Percentiles rank a stretch among this genome's conserved stretches.
These are phyloP conservation scores for Eledona agricola DNA, from an alignment of 2,888 invertebrate species.

Conservation along the genomic window DNA sequence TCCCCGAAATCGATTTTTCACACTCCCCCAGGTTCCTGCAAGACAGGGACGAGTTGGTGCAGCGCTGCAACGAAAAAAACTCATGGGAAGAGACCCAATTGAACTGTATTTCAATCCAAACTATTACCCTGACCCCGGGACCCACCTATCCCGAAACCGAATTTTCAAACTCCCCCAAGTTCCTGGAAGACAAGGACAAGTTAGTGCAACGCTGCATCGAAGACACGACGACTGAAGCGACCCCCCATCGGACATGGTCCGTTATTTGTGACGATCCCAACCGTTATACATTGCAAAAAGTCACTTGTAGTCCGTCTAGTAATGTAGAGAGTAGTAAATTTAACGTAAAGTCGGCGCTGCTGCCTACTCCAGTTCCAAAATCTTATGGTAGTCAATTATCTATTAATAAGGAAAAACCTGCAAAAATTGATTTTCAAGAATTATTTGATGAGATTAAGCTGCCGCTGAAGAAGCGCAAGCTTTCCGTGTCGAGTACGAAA, in stretches of 20 bases:
- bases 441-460: slow-evolving; percentile 49
- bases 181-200: slow-evolving; percentile 22
- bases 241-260: slow-evolving; percentile 1
- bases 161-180: slow-evolving; percentile 36
- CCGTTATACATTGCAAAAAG: slow-evolving; percentile 26
- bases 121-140: too few species aligned
- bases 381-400: slow-evolving; percentile 45
- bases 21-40: not conserved
- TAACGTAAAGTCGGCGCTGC: slow-evolving; percentile 14
- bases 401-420: slow-evolving; percentile 42
- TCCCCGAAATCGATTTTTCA: too few species aligned
- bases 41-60: too few species aligned
- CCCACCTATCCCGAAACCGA: slow-evolving; percentile 30
- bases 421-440: slow-evolving; percentile 40
- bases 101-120: too few species aligned
- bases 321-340: slow-evolving; percentile 6
- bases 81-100: too few species aligned
- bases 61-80: too few species aligned
- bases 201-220: slow-evolving; percentile 13
- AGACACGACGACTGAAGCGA: slow-evolving; percentile 18
- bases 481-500: slow-evolving; percentile 43
- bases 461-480: slow-evolving; percentile 56
- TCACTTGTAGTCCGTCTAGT: too few species aligned
- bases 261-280: slow-evolving; percentile 35
- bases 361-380: slow-evolving; percentile 46